These are phyloP conservation scores for Ciona savignyi DNA, from an alignment of 23 tunicate genomes.

Conservation along the genomic window DNA sequence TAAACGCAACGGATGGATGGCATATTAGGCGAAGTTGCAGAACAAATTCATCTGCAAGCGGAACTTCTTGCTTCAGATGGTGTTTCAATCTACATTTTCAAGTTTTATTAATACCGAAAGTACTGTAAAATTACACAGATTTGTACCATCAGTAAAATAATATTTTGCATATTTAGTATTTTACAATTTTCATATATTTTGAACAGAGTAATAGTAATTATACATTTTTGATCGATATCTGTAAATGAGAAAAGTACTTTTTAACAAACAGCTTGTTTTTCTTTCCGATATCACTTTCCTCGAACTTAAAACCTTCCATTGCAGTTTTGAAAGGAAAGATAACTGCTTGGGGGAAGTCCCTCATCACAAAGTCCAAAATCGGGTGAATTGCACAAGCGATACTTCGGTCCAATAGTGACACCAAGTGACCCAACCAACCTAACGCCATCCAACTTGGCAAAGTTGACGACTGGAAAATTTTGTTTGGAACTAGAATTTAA, in stretches of 20 bases:
- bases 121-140: no score
- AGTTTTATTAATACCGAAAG: no score
- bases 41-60: conserved; percentile 53
- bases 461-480: not conserved
- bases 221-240: no score
- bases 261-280: conserved; percentile 42
- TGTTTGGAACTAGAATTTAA: no score
- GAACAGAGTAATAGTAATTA: no score
- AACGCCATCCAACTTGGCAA: conserved; percentile 65
- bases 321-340: conserved; percentile 57
- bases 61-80: conserved; percentile 30
- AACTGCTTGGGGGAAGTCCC: conserved; percentile 76
- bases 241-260: no score
- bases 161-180: no score
- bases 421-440: conserved; percentile 70
- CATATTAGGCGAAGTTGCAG: conserved; percentile 27
- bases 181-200: no score
- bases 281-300: conserved; percentile 15
- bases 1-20: conserved; percentile 42
- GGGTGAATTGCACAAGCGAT: conserved; percentile 37
- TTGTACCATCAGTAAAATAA: no score
- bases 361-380: conserved; percentile 12
- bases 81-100: not conserved
- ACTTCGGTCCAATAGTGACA: conserved; percentile 58
- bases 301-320: conserved; percentile 19